Percentiles rank a stretch among this genome's conserved stretches.
Conservation (phyloP, 1,140 invertebrate genomes). For the Penaeus indicus region DNA sequence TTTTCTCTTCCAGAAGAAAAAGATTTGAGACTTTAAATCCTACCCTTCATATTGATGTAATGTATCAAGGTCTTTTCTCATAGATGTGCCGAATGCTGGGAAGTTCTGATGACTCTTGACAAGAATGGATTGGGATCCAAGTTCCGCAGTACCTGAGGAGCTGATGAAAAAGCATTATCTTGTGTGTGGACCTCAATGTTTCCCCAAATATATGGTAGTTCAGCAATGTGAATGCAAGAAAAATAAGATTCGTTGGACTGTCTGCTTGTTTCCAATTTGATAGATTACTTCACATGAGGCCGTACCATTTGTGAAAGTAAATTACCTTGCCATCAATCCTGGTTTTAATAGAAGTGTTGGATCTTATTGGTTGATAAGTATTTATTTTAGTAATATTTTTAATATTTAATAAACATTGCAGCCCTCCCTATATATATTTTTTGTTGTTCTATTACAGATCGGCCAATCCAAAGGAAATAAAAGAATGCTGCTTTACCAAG, state of each 20-base stretch:
- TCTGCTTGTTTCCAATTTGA: neutral
- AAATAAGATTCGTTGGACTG: neutral
- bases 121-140: constrained; percentile 92
- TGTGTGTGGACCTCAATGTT: constrained; percentile 98
- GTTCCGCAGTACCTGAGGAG: constrained; percentile 83
- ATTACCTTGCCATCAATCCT: too few relatives aligned
- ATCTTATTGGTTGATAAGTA: too few relatives aligned
- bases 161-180: constrained; percentile 92
- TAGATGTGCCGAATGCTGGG: constrained; percentile 84
- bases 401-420: neutral
- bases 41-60: too few relatives aligned
- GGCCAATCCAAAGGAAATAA: constrained; percentile 93
- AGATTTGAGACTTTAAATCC: too few relatives aligned
- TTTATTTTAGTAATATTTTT: too few relatives aligned
- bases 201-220: constrained; percentile 89
- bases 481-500: constrained; percentile 95
- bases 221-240: constrained; percentile 5
- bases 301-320: too few relatives aligned
- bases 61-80: constrained; percentile 45
- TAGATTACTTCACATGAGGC: too few relatives aligned
- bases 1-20: too few relatives aligned
- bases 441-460: constrained; percentile 76
- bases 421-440: constrained; percentile 20
- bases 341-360: too few relatives aligned
- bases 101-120: constrained; percentile 86